A percentile compares a stretch with the other conserved stretches of the same genome.
Evolutionary conservation across 2,113 vertebrate species (phyloP).

Genomic region (Syrmaticus mikado): DNA sequence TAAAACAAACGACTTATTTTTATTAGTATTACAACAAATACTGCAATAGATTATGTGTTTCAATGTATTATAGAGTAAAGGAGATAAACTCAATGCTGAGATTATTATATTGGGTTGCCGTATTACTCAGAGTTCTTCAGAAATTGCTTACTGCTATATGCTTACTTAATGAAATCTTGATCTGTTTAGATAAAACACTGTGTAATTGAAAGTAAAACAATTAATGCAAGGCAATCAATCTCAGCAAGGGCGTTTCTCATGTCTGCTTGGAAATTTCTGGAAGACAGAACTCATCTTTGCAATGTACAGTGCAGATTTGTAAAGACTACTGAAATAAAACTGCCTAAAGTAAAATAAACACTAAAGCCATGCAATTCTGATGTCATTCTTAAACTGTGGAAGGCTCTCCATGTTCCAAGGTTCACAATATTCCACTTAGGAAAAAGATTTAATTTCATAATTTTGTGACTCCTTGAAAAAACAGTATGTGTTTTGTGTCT

Average conservation of each 20-base stretch:
- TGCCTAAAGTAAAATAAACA: background rate
- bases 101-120: background rate
- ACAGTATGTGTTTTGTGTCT: background rate
- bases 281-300: background rate
- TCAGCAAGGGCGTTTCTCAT: too few relatives aligned
- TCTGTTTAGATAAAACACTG: background rate
- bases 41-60: background rate
- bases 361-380: background rate
- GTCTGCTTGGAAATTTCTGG: background rate
- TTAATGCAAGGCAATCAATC: background rate
- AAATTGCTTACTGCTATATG: background rate
- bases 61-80: background rate
- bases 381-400: background rate
- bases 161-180: background rate
- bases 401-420: background rate
- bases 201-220: background rate
- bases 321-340: background rate
- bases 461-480: background rate
- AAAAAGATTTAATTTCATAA: background rate
- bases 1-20: background rate
- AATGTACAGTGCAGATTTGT: too few relatives aligned
- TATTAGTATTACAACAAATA: background rate
- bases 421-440: background rate
- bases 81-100: background rate
- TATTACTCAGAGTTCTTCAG: background rate